Evolutionary conservation across 2,797 vertebrate species (phyloP), one percentile per base, ranked within the genome.

Genomic region (Eurystomus glaucurus): DNA sequence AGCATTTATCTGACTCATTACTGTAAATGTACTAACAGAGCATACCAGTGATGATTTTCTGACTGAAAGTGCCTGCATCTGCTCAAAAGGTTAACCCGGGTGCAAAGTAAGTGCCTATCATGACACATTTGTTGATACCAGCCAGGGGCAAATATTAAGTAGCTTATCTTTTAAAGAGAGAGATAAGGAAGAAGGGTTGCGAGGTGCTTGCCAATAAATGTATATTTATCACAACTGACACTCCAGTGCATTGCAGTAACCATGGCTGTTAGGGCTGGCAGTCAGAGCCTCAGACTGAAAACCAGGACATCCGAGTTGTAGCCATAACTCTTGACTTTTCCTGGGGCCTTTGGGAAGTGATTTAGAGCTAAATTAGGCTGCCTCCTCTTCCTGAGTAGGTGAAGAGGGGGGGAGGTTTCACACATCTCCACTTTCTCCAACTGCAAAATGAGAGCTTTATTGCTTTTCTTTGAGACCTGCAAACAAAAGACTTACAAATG

Each of bases 131-230:
- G 90, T 78, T 94, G 92, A 76, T 91, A 85, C 60, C 77, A 82
- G 81, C 92, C 93, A 78, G 85, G 41, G 71, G 90, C 89, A 84
- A 91, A 93, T 81, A 75, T n/a, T 75, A 92, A 85, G 90, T 79
- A 95, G 81, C 95, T 96, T 96, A 95, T 96, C 95, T 97, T 89
- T 93, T 52, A 64, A 92, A 89, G 81, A 60, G 88, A 84, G 78
- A 97, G 97, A 97, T 97, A 96, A 95, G 81, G 72, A 88, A 55
- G 92, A 85, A 89, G 61, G 68, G 52, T 60, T 80, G 91, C 41
- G 78, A 92, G 88, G 69, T 80, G 65, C 71, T 90, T 93, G 96
- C 95, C 93, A 96, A 81, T 94, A 92, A 96, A 86, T 0, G 0
- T 75, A 25, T 57, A 71, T 88, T 85, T 81, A 90, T 90, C 91